phyloP scores from a whole-genome alignment of 2,888 invertebrate genomes.

The Taenaris catops region DNA sequence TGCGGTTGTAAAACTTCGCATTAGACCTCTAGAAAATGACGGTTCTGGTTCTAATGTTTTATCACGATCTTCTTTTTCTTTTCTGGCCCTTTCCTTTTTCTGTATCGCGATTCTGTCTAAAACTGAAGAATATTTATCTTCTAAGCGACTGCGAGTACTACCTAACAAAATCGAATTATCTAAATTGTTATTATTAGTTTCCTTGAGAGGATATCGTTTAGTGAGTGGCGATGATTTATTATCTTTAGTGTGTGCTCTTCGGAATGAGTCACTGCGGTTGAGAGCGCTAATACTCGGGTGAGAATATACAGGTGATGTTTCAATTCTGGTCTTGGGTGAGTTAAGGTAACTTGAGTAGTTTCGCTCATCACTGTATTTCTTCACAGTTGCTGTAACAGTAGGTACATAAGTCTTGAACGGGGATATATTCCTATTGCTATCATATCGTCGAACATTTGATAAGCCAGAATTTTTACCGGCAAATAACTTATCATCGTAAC shows the following conservation, averaged over 20 bases:
- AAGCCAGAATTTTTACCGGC: constrained; percentile 54
- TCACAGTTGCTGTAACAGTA: constrained; percentile 37
- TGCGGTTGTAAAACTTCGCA: constrained; percentile 87
- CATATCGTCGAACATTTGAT: constrained; percentile 61
- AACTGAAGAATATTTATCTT: constrained; percentile 89
- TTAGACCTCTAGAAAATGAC: constrained; percentile 65
- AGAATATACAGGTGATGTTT: constrained; percentile 63
- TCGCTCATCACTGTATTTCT: constrained; percentile 62
- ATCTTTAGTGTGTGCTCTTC: constrained; percentile 64
- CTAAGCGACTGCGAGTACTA: constrained; percentile 83
- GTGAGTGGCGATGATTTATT: constrained; percentile 64
- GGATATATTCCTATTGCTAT: constrained; percentile 61
- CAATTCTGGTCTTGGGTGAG: constrained; percentile 51
- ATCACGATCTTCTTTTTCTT: constrained; percentile 81
- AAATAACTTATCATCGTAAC: constrained; percentile 64
- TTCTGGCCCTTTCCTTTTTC: constrained; percentile 74
- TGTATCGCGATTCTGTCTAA: constrained; percentile 84
- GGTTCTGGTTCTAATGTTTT: constrained; percentile 84
- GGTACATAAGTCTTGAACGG: constrained; percentile 58
- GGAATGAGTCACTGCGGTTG: constrained; percentile 70
- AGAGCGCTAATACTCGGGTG: constrained; percentile 56
- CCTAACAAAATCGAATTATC: constrained; percentile 63
- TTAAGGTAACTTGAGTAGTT: constrained; percentile 61
- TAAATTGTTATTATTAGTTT: constrained; percentile 70
- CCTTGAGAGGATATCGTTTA: constrained; percentile 66